Conservation (phyloP, 2,888 invertebrate species). For the Subacronicta megacephala region DNA sequence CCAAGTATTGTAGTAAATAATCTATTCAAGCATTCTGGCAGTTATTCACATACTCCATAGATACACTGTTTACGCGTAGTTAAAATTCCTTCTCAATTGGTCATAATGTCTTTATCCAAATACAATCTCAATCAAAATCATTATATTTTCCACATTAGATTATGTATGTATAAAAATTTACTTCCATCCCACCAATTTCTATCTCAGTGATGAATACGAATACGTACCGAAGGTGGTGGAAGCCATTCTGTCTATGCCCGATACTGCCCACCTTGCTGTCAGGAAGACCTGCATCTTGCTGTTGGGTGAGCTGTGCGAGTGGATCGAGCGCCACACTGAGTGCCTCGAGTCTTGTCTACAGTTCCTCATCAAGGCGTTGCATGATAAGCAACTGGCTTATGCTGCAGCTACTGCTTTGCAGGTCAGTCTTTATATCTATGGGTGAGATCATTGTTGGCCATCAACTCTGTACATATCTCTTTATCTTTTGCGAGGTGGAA, state of each 20-base stretch:
- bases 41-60: too few species aligned
- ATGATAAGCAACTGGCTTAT: slow-evolving; percentile 92
- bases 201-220: slow-evolving; percentile 95
- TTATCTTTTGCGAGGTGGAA: too few species aligned
- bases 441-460: too few species aligned
- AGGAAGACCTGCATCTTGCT: slow-evolving; percentile 96
- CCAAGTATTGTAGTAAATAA: too few species aligned
- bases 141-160: too few species aligned
- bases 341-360: slow-evolving; percentile 95
- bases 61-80: too few species aligned
- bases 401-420: slow-evolving; percentile 96
- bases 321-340: slow-evolving; percentile 96
- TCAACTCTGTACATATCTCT: too few species aligned
- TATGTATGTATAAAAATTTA: too few species aligned
- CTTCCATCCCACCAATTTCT: neutral
- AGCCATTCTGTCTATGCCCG: slow-evolving; percentile 96
- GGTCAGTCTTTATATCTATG: slow-evolving; percentile 56
- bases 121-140: too few species aligned
- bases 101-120: too few species aligned
- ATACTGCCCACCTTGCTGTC: slow-evolving; percentile 95
- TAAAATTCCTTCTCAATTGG: too few species aligned
- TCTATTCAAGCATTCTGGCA: too few species aligned
- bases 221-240: slow-evolving; percentile 98
- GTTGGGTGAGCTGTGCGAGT: slow-evolving; percentile 97
- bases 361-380: slow-evolving; percentile 91